These are phyloP conservation scores for Pogonognathellus flavescens DNA, from an alignment of 1,140 invertebrate genomes.

Conservation along the genomic window DNA sequence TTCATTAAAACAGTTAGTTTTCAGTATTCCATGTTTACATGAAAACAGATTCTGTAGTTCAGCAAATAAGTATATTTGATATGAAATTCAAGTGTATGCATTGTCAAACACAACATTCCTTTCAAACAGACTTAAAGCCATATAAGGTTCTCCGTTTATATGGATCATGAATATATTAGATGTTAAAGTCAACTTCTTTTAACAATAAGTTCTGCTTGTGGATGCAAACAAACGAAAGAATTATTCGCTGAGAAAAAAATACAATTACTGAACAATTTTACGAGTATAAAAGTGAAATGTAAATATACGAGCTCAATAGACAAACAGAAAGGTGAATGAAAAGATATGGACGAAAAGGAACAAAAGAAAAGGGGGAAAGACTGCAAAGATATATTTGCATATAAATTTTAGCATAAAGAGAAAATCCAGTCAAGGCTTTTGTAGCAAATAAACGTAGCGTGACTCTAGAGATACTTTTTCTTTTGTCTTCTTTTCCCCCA, in stretches of 20 bases:
- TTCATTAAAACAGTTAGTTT: too few species aligned
- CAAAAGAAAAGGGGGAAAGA: conserved; percentile 26
- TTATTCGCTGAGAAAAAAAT: neutral
- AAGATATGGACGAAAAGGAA: conserved; percentile 15
- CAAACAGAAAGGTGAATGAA: conserved; percentile 50
- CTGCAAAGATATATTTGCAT: conserved; percentile 47
- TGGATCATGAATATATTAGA: too few species aligned
- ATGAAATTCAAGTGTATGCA: too few species aligned
- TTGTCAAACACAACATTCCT: too few species aligned
- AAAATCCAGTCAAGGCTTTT: conserved; percentile 45
- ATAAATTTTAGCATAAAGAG: conserved; percentile 52
- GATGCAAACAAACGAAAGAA: conserved; percentile 26
- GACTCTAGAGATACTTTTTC: conserved; percentile 55
- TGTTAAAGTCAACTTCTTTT: too few species aligned
- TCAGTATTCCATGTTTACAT: too few species aligned
- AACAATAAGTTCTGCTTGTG: too few species aligned
- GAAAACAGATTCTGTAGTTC: too few species aligned
- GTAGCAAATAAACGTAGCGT: conserved; percentile 57
- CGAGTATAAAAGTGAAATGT: conserved; percentile 33
- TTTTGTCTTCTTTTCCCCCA: conserved; percentile 20
- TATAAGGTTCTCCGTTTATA: too few species aligned
- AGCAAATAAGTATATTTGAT: too few species aligned
- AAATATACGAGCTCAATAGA: conserved; percentile 38
- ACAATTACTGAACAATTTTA: too few species aligned
- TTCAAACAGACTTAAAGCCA: too few species aligned